These are phyloP conservation scores for Corella eumyota DNA, from an alignment of 23 tunicate species.

Conservation along the genomic window DNA sequence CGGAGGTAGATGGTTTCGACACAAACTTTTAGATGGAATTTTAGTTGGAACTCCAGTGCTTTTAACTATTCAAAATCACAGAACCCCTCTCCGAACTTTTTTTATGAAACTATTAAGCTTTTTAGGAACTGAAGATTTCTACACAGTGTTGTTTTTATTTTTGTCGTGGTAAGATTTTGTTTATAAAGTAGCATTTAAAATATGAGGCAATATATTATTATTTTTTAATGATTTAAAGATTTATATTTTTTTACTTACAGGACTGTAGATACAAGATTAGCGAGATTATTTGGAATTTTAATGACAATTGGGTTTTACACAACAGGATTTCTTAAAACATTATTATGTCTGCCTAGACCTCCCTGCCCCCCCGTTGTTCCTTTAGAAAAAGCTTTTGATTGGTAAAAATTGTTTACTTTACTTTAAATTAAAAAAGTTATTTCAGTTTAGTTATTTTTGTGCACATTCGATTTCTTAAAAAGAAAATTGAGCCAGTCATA, in stretches of 20 bases:
- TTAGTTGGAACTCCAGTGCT: slow-evolving; percentile 95
- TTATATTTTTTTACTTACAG: slow-evolving; percentile 8
- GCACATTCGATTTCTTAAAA: too few species aligned
- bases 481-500: too few species aligned
- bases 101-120: slow-evolving; percentile 85
- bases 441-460: slow-evolving; percentile 2
- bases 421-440: background rate
- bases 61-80: slow-evolving; percentile 68
- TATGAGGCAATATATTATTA: background rate
- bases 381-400: slow-evolving; percentile 91
- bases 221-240: background rate
- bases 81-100: slow-evolving; percentile 62
- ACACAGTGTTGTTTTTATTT: slow-evolving; percentile 62
- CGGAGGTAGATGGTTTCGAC: slow-evolving; percentile 81
- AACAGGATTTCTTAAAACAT: slow-evolving; percentile 76
- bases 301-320: slow-evolving; percentile 83
- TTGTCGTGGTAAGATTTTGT: slow-evolving; percentile 34
- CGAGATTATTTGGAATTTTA: slow-evolving; percentile 71
- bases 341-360: slow-evolving; percentile 85
- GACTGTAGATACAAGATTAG: slow-evolving; percentile 76
- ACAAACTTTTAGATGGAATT: slow-evolving; percentile 80
- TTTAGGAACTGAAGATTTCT: slow-evolving; percentile 98
- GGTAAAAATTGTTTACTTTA: slow-evolving; percentile 25
- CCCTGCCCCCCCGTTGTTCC: slow-evolving; percentile 78
- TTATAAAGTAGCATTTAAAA: background rate